Base-by-base conservation (phyloP, 2,113 vertebrate genomes). In the Empidonax traillii region DNA sequence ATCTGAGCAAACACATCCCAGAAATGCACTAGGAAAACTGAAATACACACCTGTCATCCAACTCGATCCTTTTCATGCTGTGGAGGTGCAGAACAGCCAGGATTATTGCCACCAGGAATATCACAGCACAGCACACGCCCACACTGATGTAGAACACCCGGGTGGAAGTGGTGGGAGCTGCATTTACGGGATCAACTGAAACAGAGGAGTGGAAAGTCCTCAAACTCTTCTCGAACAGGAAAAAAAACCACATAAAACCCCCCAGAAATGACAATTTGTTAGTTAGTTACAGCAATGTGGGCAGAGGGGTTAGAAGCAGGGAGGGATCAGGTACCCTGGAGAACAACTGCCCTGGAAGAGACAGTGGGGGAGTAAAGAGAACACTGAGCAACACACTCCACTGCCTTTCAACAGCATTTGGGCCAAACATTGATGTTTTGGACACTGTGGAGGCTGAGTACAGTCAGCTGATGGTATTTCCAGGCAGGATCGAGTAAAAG, bases 131-230 rank as follows among this genome's bases (percentile, higher is more conserved):
- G 98, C 99, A 99, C 84, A 99, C 99, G 0, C 99, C 99, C 67
- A 99, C 99, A 6, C 99, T 99, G 96, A 99, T 99, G 59, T 99
- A 99, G 97, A 99, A 99, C 87, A 99, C 99, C 49, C 99, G 98
- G 8, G 99, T 99, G 63, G 99, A 99, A 82, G 99, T 99, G 82
- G 99, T 99, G 90, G 99, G 99, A 79, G 99, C 96, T 43, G 98
- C 84, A 1, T 98, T 99, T 51, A 98, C 98, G 87, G 98, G 98
- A 94, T 99, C 98, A 20, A 98, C 98, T 99, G 98, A 86, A 96
- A 97, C 12, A 85, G 80, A 97, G 95, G 95, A 58, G 56, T 61
- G 88, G 44, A 53, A 46, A 85, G 81, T 93, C 88, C 96, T 24
- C 83, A 41, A 80, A 39, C 12, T 6, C 59, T 10, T n/a, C 44